Evolutionary conservation across 2,113 vertebrate genomes (phyloP).

Genomic region (Plectropomus leopardus): DNA sequence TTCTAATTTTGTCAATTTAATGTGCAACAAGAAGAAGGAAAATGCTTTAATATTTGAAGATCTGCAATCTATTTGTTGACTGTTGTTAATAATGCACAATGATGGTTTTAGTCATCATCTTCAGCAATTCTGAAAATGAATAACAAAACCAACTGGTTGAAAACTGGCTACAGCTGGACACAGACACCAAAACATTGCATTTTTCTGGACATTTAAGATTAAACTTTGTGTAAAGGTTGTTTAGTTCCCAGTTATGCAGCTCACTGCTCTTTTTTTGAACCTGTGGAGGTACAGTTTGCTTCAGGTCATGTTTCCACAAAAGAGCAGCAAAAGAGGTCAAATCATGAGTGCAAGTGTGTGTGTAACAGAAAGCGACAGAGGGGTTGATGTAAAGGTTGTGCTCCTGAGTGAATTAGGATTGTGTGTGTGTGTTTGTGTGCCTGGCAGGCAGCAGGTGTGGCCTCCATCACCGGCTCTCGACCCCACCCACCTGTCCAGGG

Average conservation of each 20-base stretch:
- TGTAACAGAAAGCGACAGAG: slow-evolving; percentile 27
- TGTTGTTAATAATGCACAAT: no score
- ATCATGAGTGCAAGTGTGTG: slow-evolving; percentile 33
- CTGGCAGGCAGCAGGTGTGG: slow-evolving; percentile 70
- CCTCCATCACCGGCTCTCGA: slow-evolving; percentile 49
- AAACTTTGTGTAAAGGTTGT: slow-evolving; percentile 37
- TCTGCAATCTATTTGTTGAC: no score
- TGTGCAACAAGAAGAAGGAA: neutral
- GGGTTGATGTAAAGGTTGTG: slow-evolving; percentile 22
- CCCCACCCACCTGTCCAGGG: slow-evolving; percentile 72
- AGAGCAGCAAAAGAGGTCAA: slow-evolving; percentile 49
- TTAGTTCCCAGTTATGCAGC: neutral
- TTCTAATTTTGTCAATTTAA: neutral
- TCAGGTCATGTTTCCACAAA: slow-evolving; percentile 44
- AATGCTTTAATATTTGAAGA: no score
- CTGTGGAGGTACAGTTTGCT: slow-evolving; percentile 29
- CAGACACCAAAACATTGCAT: neutral
- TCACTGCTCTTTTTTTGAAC: slow-evolving; percentile 43
- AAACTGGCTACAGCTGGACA: neutral
- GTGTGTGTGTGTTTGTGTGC: slow-evolving; percentile 17
- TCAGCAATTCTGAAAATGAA: neutral
- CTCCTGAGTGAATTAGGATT: slow-evolving; percentile 39
- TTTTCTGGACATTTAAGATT: slow-evolving; percentile 3
- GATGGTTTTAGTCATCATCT: neutral
- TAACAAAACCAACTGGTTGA: neutral